A percentile compares a stretch with the other conserved stretches of the same genome.
Evolutionary conservation across 2,888 invertebrate genomes (phyloP).

Genomic region (Stenurella melanura): DNA sequence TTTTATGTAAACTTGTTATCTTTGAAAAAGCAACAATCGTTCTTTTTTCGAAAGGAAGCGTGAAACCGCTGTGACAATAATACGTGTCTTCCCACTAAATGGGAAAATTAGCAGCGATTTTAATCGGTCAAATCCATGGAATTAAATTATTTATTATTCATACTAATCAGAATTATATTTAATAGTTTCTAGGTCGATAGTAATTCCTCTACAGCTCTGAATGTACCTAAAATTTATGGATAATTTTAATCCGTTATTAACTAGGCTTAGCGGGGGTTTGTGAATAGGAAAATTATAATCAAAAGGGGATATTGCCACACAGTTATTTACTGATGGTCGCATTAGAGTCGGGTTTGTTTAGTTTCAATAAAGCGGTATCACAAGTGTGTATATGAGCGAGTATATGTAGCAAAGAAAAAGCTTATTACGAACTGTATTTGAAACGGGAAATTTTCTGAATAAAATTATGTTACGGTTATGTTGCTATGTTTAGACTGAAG

Average conservation of each 20-base stretch:
- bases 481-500: too few relatives aligned
- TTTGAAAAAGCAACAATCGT: too few relatives aligned
- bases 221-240: conserved; percentile 4
- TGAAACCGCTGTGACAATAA: not conserved
- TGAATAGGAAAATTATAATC: conserved; percentile 7
- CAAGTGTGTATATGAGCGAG: not conserved
- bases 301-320: not conserved
- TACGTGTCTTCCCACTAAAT: not conserved
- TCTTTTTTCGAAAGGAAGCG: not conserved
- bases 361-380: not conserved
- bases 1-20: too few relatives aligned
- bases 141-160: conserved; percentile 7
- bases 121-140: not conserved
- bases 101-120: not conserved
- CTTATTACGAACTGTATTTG: too few relatives aligned
- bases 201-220: conserved; percentile 7
- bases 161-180: conserved; percentile 4
- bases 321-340: not conserved
- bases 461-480: too few relatives aligned
- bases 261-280: not conserved
- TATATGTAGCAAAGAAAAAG: too few relatives aligned
- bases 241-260: conserved; percentile 7
- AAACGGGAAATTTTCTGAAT: too few relatives aligned
- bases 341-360: not conserved
- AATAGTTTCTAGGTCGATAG: conserved; percentile 7